Percentiles rank a stretch among this genome's conserved stretches.
These are phyloP conservation scores for Formicarius rufipectus DNA, from an alignment of 2,113 vertebrate species.

Conservation along the genomic window DNA sequence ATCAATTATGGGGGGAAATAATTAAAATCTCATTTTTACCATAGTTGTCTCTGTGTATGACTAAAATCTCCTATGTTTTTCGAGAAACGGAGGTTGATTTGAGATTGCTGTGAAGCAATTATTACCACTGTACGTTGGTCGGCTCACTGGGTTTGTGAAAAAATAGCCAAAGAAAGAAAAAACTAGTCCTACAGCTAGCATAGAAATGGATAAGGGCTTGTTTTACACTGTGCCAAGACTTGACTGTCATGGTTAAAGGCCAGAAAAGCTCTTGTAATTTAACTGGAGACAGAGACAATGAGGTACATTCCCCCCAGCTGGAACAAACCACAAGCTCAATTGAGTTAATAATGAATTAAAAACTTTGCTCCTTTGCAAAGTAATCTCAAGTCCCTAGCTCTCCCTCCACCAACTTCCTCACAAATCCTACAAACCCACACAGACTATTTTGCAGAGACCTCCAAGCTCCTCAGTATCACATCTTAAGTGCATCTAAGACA, in stretches of 20 bases:
- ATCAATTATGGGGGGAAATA: not conserved
- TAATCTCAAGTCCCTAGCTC: not conserved
- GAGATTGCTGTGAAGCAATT: not conserved
- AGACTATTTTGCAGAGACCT: not conserved
- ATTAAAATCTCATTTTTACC: not conserved
- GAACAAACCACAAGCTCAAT: not conserved
- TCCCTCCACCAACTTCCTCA: not conserved
- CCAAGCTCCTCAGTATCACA: not conserved
- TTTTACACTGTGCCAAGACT: not conserved
- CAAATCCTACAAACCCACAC: not conserved
- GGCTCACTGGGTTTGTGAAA: not conserved
- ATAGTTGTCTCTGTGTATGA: not conserved
- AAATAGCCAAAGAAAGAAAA: not conserved
- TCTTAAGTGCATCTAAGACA: not conserved
- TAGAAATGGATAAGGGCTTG: not conserved
- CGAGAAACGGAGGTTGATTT: not conserved
- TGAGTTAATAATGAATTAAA: not conserved
- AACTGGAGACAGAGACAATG: not conserved
- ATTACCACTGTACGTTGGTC: fast-evolving
- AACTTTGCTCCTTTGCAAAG: not conserved
- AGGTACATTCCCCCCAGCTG: not conserved
- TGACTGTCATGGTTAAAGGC: not conserved
- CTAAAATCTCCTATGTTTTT: not conserved
- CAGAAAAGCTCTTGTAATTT: not conserved
- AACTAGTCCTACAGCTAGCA: not conserved